Percentiles rank a stretch among this genome's conserved stretches.
phyloP scores from a whole-genome alignment of 2,797 vertebrate species.

The Enteromius afrohamiltoni region DNA sequence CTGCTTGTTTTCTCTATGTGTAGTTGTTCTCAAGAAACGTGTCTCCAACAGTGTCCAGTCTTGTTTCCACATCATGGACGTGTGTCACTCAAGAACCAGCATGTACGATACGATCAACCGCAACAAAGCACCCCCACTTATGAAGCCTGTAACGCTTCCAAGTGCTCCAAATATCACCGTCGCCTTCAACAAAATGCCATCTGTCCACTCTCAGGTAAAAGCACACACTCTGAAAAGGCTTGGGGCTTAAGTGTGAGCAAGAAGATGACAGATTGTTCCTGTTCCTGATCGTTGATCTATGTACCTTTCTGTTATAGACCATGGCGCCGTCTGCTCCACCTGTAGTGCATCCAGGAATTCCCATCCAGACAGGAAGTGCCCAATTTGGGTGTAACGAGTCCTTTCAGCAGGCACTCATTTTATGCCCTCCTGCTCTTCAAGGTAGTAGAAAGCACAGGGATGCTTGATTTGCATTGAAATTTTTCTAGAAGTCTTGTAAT shows the following conservation, averaged over 20 bases:
- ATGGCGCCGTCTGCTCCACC: slow-evolving; percentile 87
- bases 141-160: slow-evolving; percentile 83
- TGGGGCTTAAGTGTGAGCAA: background rate
- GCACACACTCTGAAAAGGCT: background rate
- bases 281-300: background rate
- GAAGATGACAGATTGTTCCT: background rate
- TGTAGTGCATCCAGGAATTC: slow-evolving; percentile 91
- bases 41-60: slow-evolving; percentile 87
- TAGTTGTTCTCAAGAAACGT: background rate
- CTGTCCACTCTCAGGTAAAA: slow-evolving; percentile 90
- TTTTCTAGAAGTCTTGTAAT: background rate
- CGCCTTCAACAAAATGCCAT: slow-evolving; percentile 88
- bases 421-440: slow-evolving; percentile 93
- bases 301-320: slow-evolving; percentile 68
- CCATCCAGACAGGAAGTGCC: slow-evolving; percentile 87
- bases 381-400: slow-evolving; percentile 94
- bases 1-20: background rate
- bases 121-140: slow-evolving; percentile 87
- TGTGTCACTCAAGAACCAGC: slow-evolving; percentile 87
- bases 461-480: background rate
- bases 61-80: slow-evolving; percentile 97
- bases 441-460: slow-evolving; percentile 72
- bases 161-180: slow-evolving; percentile 81
- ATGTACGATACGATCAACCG: slow-evolving; percentile 86
- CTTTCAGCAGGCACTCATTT: slow-evolving; percentile 92